phyloP scores from a whole-genome alignment of 2,113 vertebrate genomes.

The Gavia stellata region DNA sequence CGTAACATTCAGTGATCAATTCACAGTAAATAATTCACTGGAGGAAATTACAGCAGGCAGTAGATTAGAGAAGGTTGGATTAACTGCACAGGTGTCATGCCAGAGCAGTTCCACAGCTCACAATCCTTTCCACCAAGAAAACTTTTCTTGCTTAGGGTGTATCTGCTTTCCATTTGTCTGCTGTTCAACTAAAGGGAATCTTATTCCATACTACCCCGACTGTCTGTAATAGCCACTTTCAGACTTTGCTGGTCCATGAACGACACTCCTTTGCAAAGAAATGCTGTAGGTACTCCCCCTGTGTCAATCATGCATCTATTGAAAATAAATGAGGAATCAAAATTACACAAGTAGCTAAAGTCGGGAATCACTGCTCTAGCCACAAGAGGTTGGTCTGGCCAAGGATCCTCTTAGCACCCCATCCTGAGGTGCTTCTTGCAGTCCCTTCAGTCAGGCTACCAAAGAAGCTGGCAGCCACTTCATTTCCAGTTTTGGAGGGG shows the following conservation, averaged over 20 bases:
- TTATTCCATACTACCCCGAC: rapidly evolving
- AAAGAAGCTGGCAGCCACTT: neutral
- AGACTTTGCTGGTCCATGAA: neutral
- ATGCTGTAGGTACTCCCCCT: neutral
- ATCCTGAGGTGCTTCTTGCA: neutral
- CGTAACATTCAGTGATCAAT: neutral
- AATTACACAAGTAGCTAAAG: neutral
- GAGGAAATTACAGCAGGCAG: neutral
- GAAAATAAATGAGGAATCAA: neutral
- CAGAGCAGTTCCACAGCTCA: neutral
- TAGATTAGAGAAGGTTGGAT: neutral
- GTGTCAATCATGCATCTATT: neutral
- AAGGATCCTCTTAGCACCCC: neutral
- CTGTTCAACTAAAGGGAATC: neutral
- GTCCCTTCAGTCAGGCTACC: neutral
- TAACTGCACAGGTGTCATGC: neutral
- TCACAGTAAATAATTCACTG: neutral
- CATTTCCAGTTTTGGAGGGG: neutral
- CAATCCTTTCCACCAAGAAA: neutral
- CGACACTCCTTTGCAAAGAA: neutral
- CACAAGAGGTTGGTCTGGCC: no score
- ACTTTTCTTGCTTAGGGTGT: neutral
- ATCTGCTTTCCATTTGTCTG: neutral
- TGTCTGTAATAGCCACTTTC: neutral
- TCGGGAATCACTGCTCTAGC: neutral